Conservation (phyloP, 2,797 vertebrate genomes). For the Xenopus petersii region DNA sequence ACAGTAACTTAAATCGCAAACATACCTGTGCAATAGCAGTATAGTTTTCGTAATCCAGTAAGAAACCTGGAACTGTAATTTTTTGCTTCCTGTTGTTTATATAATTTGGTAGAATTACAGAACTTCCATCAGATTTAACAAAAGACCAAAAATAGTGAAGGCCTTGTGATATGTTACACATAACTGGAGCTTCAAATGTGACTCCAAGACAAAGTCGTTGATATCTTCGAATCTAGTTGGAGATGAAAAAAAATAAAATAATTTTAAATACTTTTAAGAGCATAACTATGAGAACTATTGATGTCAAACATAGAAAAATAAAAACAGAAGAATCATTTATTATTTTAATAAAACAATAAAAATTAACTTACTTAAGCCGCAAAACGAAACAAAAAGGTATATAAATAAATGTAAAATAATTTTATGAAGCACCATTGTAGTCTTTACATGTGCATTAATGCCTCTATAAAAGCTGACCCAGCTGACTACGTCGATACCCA, state of each 20-base stretch:
- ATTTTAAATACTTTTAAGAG: no score
- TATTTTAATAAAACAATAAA: no score
- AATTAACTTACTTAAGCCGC: no score
- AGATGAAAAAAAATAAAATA: neutral
- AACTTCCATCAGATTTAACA: slow-evolving; percentile 54
- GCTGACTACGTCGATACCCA: no score
- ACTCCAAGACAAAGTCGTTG: slow-evolving; percentile 70
- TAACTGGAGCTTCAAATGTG: slow-evolving; percentile 68
- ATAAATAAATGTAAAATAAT: no score
- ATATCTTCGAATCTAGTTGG: slow-evolving; percentile 65
- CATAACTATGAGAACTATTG: no score
- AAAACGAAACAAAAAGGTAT: no score
- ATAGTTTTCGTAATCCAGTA: slow-evolving; percentile 72
- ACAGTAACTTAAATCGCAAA: neutral
- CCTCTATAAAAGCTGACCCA: no score
- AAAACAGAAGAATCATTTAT: no score
- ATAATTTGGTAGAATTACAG: slow-evolving; percentile 53
- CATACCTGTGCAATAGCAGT: slow-evolving; percentile 70
- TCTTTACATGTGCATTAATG: no score
- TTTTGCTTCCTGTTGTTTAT: slow-evolving; percentile 60
- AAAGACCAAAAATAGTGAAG: slow-evolving; percentile 74
- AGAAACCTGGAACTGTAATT: slow-evolving; percentile 62
- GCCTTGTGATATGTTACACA: slow-evolving; percentile 68
- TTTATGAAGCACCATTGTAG: no score
- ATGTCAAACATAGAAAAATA: no score